Base-by-base conservation (phyloP, 2,888 invertebrate genomes). In the Xestia sexstrigata region DNA sequence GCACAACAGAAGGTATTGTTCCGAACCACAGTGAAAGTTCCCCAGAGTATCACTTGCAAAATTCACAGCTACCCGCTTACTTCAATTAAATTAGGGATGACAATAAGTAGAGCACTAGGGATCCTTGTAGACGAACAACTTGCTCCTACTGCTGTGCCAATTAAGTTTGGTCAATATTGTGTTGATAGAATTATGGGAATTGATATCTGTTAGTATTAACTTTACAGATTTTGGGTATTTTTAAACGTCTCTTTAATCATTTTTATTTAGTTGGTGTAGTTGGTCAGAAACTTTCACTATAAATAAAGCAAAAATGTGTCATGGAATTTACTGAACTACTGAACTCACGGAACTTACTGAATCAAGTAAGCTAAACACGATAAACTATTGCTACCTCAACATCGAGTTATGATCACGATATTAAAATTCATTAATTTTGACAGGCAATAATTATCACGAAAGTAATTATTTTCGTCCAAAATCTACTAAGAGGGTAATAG, bases 21-120 rank as follows among this genome's bases (percentile, higher is more conserved):
- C 78, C 52, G 62, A 47, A 45, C 7, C 17, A 65, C 39, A 65
- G 15, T 47, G n/a, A 47, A 55, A 55, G 78, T 78, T 78, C 63
- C 78, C 45, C 7, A 55, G 70, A 69, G 63, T 55, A 65, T 30
- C 13, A 35, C 55, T 47, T 70, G 39, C 26, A 65, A 78, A 63
- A 78, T 78, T 69, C 63, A 65, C 47, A 70, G 78, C 55, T 47
- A n/a, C 62, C 60, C 35, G 35, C 62, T 77, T 62, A 77, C 35
- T 78, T 69, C 77, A 69, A 78, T 77, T 63, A 77, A 77, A 77
- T 69, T 45, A 45, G 52, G 26, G 45, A 45, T 77, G 45, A 47
- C 78, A 39, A 78, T 55, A 47, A 47, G 62, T 45, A 15, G 45
- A 35, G 26, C 23, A 52, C 60, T 42, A 49, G 30, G 42, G 30